A percentile compares a stretch with the other conserved stretches of the same genome.
Evolutionary conservation across 2,888 invertebrate species (phyloP).

Genomic region (Marasmarcha lunaedactyla): DNA sequence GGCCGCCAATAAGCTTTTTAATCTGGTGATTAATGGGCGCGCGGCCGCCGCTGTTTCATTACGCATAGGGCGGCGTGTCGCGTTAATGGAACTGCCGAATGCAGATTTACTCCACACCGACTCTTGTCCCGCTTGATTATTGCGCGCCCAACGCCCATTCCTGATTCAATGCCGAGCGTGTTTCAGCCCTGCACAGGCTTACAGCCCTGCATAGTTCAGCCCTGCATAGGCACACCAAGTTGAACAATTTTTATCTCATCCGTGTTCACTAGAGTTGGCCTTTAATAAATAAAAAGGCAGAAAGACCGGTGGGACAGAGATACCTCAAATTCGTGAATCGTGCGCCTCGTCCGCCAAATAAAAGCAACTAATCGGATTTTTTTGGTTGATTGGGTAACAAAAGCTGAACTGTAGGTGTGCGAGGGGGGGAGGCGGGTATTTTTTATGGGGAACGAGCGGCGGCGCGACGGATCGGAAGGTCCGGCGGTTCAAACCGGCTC

Average conservation of each 20-base stretch:
- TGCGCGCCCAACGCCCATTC: no score
- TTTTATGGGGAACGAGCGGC: not conserved
- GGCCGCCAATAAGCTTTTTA: constrained; percentile 1
- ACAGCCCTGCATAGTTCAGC: no score
- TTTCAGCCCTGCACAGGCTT: no score
- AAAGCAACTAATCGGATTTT: not conserved
- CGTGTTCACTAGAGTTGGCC: no score
- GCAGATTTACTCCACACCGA: not conserved
- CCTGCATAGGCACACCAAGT: no score
- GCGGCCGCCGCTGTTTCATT: not conserved
- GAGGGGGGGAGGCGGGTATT: not conserved
- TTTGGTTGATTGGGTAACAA: not conserved
- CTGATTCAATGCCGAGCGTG: no score
- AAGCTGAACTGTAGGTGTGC: not conserved
- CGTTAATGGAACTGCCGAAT: not conserved
- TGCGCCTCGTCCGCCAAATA: no score
- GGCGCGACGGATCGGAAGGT: not conserved
- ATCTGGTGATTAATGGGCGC: constrained; percentile 1
- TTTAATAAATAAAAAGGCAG: no score
- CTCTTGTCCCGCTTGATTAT: not conserved
- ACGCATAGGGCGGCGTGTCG: not conserved
- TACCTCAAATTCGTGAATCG: no score
- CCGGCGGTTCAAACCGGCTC: no score
- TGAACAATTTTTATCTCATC: no score
- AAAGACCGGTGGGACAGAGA: no score